Percentiles rank a stretch among this genome's conserved stretches.
Evolutionary conservation across 1,140 invertebrate species (phyloP).

Genomic region (Thrips palmi): DNA sequence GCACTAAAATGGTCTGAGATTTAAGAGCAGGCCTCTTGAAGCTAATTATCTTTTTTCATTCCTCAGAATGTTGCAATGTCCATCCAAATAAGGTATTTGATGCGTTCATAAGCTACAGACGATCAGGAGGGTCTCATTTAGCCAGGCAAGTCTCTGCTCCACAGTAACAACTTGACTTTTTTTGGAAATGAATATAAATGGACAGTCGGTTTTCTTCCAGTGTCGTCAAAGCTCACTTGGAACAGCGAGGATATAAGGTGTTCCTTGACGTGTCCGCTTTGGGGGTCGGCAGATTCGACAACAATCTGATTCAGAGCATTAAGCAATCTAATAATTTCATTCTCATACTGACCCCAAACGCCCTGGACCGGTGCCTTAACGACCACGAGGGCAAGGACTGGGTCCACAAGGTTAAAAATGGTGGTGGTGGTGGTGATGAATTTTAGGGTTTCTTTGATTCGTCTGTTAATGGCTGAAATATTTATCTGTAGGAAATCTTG

Average conservation of each 20-base stretch:
- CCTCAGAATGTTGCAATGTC: no score
- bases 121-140: conserved; percentile 94
- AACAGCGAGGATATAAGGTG: conserved; percentile 81
- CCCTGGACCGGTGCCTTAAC: conserved; percentile 80
- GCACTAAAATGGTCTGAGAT: no score
- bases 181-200: conserved; percentile 3
- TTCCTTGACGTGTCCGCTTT: conserved; percentile 91
- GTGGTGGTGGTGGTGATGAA: no score
- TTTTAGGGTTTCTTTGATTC: not conserved
- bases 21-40: no score
- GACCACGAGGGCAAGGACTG: conserved; percentile 94
- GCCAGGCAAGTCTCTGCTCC: conserved; percentile 37
- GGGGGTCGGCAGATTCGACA: conserved; percentile 97
- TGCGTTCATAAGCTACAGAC: conserved; percentile 94
- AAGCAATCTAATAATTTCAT: conserved; percentile 84
- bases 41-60: no score
- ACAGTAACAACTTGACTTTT: no score
- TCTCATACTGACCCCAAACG: conserved; percentile 84
- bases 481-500: conserved; percentile 67
- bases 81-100: conserved; percentile 76
- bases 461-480: not conserved
- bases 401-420: conserved; percentile 93
- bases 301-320: conserved; percentile 91
- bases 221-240: conserved; percentile 83
- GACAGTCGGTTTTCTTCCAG: conserved; percentile 24